These are phyloP conservation scores for Scalopus aquaticus DNA, from an alignment of 2,113 vertebrate genomes.

Conservation along the genomic window DNA sequence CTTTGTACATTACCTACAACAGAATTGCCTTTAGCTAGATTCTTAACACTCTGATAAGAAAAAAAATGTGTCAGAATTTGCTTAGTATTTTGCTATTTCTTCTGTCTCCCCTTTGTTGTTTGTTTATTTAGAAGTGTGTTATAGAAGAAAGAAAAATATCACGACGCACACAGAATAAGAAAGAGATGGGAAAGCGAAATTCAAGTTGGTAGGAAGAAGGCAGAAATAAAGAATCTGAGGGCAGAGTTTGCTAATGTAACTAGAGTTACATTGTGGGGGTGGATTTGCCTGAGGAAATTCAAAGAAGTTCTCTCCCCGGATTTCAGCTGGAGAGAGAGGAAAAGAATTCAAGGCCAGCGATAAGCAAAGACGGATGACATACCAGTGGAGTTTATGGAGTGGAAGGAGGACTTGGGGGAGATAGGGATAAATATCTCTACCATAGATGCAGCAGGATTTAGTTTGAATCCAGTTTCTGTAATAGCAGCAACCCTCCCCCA, in stretches of 20 bases:
- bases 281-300: background rate
- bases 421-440: background rate
- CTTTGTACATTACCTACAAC: conserved; percentile 47
- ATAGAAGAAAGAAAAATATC: conserved; percentile 23
- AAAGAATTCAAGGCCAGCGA: background rate
- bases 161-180: background rate
- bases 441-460: background rate
- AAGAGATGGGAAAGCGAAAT: background rate
- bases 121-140: conserved; percentile 44
- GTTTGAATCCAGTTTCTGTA: background rate
- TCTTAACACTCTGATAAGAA: conserved; percentile 51
- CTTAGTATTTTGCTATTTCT: conserved; percentile 54
- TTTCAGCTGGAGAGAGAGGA: background rate
- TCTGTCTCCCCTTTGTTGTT: conserved; percentile 19
- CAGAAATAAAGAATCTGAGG: background rate
- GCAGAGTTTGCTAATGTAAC: background rate
- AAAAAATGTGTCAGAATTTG: conserved; percentile 50
- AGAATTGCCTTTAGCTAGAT: conserved; percentile 57
- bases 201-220: background rate
- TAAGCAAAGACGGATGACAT: background rate
- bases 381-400: background rate
- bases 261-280: background rate
- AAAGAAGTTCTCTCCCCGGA: background rate
- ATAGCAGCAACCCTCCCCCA: background rate
- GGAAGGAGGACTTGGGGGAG: background rate